phyloP scores from a whole-genome alignment of 2,113 vertebrate genomes.

The Cephalopterus ornatus region DNA sequence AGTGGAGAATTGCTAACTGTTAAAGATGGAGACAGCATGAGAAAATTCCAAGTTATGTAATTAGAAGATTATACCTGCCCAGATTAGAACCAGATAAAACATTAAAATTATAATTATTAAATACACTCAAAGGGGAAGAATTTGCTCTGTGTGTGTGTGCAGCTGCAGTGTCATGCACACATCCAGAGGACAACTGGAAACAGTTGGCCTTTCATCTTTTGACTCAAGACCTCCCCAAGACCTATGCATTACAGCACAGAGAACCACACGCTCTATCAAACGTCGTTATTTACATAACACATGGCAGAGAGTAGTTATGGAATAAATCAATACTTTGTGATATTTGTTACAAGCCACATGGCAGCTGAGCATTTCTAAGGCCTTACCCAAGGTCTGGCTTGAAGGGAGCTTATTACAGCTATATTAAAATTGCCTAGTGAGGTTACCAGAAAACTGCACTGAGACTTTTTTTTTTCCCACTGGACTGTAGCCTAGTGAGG shows the following conservation, averaged over 20 bases:
- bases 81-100: neutral
- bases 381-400: conserved; percentile 34
- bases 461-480: neutral
- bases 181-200: conserved; percentile 24
- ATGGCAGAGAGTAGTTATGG: conserved; percentile 27
- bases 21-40: neutral
- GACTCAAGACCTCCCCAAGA: conserved; percentile 41
- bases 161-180: conserved; percentile 16
- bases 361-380: conserved; percentile 39
- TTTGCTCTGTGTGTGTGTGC: neutral
- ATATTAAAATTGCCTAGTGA: conserved; percentile 31
- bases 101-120: neutral
- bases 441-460: neutral
- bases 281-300: conserved; percentile 20
- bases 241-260: conserved; percentile 1
- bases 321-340: conserved; percentile 57
- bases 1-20: neutral
- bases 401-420: conserved; percentile 12
- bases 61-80: neutral
- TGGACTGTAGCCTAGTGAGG: neutral
- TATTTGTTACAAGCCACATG: conserved; percentile 59
- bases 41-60: neutral
- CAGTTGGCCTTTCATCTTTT: conserved; percentile 46
- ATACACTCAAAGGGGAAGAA: neutral
- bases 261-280: conserved; percentile 32